Conservation (phyloP, 2,797 vertebrate species). For the Glossophaga mutica region DNA sequence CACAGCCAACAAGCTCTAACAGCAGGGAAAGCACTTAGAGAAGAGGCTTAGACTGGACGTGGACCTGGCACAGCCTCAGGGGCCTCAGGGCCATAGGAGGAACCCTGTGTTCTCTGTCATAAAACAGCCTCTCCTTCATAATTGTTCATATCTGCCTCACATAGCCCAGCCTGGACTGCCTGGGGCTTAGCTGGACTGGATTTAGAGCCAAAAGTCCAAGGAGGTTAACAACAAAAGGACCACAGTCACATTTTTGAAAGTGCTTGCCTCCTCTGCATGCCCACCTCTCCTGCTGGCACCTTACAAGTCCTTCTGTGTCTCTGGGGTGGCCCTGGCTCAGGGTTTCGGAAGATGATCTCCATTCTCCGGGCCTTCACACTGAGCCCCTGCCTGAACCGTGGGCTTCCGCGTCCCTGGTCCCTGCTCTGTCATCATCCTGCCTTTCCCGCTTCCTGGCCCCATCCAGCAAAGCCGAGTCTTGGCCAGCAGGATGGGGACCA, state of each 20-base stretch:
- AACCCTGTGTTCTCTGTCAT: background rate
- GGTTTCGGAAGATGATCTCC: background rate
- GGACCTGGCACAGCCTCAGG: background rate
- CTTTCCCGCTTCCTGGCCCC: background rate
- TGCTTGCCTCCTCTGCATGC: background rate
- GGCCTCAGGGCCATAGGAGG: background rate
- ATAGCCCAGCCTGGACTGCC: background rate
- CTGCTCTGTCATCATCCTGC: background rate
- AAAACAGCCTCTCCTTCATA: background rate
- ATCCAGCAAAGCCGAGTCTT: background rate
- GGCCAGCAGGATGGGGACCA: background rate
- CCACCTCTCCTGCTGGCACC: background rate
- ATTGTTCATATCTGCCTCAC: background rate
- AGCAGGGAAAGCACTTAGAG: background rate
- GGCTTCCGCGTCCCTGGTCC: background rate
- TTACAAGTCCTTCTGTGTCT: background rate
- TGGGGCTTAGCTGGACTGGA: background rate
- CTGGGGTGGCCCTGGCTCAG: background rate
- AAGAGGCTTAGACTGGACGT: background rate
- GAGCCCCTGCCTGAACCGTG: background rate
- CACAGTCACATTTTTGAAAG: slow-evolving; percentile 30
- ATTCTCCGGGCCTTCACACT: background rate
- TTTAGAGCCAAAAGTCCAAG: slow-evolving; percentile 16
- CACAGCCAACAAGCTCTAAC: background rate
- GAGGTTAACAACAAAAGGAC: background rate